A percentile compares a stretch with the other conserved stretches of the same genome.
phyloP scores from a whole-genome alignment of 2,113 vertebrate genomes.

The Campylomormyrus tamandua region DNA sequence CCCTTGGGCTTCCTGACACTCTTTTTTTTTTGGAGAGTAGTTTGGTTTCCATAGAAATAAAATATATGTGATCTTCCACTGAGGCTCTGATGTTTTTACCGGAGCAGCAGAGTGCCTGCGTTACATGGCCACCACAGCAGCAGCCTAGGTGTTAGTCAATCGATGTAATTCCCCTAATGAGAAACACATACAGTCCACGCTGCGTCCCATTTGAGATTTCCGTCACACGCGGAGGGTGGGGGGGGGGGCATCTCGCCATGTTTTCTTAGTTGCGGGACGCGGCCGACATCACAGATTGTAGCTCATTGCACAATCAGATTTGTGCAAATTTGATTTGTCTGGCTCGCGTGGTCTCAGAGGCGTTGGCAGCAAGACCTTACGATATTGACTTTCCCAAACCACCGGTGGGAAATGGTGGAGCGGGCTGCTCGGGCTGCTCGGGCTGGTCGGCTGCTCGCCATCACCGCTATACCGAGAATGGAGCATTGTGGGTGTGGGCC shows the following conservation, averaged over 20 bases:
- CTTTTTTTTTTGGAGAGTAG: constrained; percentile 5
- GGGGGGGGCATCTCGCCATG: background rate
- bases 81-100: constrained; percentile 32
- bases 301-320: constrained; percentile 10
- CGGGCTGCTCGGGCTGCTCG: background rate
- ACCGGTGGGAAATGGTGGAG: background rate
- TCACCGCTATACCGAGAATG: background rate
- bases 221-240: background rate
- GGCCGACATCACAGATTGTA: background rate
- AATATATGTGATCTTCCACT: constrained; percentile 51
- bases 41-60: constrained; percentile 29
- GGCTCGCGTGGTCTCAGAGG: constrained; percentile 21
- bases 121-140: constrained; percentile 33
- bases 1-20: constrained; percentile 5
- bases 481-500: constrained; percentile 6
- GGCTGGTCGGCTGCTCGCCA: background rate
- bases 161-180: constrained; percentile 48
- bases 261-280: background rate
- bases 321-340: constrained; percentile 32
- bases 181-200: background rate
- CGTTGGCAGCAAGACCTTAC: constrained; percentile 4
- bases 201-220: background rate
- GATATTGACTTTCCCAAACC: constrained; percentile 12
- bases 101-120: constrained; percentile 15
- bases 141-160: constrained; percentile 44